A percentile compares a stretch with the other conserved stretches of the same genome.
phyloP scores from a whole-genome alignment of 2,888 invertebrate genomes.

The Volucella inanis region DNA sequence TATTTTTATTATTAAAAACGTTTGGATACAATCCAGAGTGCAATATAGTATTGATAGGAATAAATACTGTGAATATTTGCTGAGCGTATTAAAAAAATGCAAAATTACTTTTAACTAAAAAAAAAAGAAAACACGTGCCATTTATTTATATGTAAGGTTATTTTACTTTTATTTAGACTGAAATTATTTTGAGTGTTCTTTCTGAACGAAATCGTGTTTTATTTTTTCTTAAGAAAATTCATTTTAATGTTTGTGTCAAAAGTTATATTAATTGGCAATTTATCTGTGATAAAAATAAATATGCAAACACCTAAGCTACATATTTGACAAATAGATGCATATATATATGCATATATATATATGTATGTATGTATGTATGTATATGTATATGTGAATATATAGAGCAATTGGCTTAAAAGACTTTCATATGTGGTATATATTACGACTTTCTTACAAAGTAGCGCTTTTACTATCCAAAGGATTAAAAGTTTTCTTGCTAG shows the following conservation, averaged over 20 bases:
- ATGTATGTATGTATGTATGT: not conserved
- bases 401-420: conserved; percentile 15
- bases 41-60: conserved; percentile 60
- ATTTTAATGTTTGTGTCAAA: conserved; percentile 42
- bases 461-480: conserved; percentile 11
- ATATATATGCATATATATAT: not conserved
- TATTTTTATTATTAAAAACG: conserved; percentile 26
- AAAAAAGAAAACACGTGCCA: conserved; percentile 49
- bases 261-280: conserved; percentile 58
- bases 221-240: conserved; percentile 45
- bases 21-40: conserved; percentile 68
- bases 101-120: conserved; percentile 36
- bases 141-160: conserved; percentile 54
- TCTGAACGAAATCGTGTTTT: conserved; percentile 18
- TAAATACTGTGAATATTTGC: conserved; percentile 63
- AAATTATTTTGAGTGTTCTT: conserved; percentile 43
- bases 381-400: too few relatives aligned
- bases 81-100: conserved; percentile 49
- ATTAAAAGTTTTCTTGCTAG: not conserved
- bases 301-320: conserved; percentile 18
- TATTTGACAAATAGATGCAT: conserved; percentile 37
- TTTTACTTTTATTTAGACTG: conserved; percentile 60
- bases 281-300: conserved; percentile 63
- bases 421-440: conserved; percentile 20
- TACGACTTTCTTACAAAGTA: conserved; percentile 4